These are phyloP conservation scores for Pogonus chalceus DNA, from an alignment of 1,140 invertebrate species.

Conservation along the genomic window DNA sequence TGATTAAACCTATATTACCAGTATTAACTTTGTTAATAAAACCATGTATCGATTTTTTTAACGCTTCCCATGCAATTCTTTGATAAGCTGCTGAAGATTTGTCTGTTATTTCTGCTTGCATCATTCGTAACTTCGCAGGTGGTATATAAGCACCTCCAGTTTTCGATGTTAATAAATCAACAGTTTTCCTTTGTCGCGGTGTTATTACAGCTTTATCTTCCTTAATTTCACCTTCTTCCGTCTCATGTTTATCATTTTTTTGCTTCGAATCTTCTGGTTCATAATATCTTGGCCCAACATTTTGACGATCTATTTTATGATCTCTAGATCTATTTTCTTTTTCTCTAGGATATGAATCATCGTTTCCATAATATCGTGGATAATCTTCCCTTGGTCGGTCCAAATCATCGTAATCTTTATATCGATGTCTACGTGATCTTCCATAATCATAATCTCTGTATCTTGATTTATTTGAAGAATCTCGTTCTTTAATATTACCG, in stretches of 20 bases:
- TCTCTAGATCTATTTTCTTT: conserved; percentile 27
- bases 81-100: conserved; percentile 90
- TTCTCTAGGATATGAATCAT: no score
- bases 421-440: neutral
- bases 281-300: conserved; percentile 27
- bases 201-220: conserved; percentile 23
- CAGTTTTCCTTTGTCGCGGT: conserved; percentile 44
- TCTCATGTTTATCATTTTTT: conserved; percentile 17
- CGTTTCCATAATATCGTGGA: conserved; percentile 30
- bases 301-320: conserved; percentile 26
- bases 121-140: conserved; percentile 85
- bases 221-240: conserved; percentile 17
- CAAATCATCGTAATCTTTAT: neutral
- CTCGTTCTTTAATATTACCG: neutral
- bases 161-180: conserved; percentile 68
- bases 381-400: conserved; percentile 14
- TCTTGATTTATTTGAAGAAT: conserved; percentile 7
- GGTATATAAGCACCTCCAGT: conserved; percentile 98
- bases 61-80: conserved; percentile 93
- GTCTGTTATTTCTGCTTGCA: conserved; percentile 91
- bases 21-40: conserved; percentile 97
- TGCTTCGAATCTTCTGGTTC: conserved; percentile 10
- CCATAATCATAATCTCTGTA: neutral
- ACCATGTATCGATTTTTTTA: conserved; percentile 99
- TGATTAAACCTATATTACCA: conserved; percentile 88